Base-by-base conservation (phyloP, 2,113 vertebrate species). In the Dromas ardeola region DNA sequence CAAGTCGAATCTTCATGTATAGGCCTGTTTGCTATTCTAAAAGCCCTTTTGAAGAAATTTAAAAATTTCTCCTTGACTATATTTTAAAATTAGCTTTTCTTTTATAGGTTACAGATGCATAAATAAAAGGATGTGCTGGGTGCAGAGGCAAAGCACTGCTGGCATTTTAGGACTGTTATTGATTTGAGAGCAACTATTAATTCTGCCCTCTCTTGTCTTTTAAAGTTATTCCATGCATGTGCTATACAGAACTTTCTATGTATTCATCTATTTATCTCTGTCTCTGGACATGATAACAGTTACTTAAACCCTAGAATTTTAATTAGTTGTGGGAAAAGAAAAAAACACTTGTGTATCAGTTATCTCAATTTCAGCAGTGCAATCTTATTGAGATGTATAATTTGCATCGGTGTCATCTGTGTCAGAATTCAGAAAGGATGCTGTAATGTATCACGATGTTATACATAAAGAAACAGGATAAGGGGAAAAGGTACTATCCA, bases 251-350 rank as follows among this genome's bases (percentile, higher is more conserved):
- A 95, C 96, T 97, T 97, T 97, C 93, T 81, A 81, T 97, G 95
- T 95, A 76, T 94, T 97, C 86, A 92, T 91, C 95, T 85, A 86
- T 97, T 98, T 97, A 90, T 96, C 94, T 90, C 85, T 96, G 90
- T 97, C 90, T 95, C 94, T 92, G 91, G 88, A 89, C 84, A 93
- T 80, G 93, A 94, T 97, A 98, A 86, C 77, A 94, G 88, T 97
- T 97, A 96, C 90, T 93, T 97, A 97, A 94, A 97, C 83, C 36
- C n/a, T 85, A 93, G 96, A 97, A 97, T 98, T 97, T 96, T 98
- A 98, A 98, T 97, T 98, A 98, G 92, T 91, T 77, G 45, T 91
- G 72, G 81, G 96, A 95, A 97, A 97, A 98, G 79, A 92, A 94
- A 71, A 93, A 49, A 43, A 50, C 89, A 91, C 63, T 92, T 97